Evolutionary conservation across 1,140 invertebrate genomes (phyloP), one percentile per base, ranked within the genome.

Genomic region (Solenopsis fugax): DNA sequence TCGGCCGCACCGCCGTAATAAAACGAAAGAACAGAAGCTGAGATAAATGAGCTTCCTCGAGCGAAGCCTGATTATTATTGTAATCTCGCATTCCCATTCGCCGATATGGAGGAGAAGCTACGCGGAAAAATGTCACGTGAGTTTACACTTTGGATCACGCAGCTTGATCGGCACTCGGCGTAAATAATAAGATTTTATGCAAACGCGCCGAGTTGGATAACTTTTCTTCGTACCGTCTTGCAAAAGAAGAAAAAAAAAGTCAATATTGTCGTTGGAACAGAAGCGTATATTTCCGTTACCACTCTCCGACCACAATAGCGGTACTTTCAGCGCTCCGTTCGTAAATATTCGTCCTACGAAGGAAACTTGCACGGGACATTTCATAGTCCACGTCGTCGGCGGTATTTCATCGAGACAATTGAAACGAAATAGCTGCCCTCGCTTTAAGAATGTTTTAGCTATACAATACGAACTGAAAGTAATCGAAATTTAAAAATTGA

Each of bases 231-330:
- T 73, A n/a, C 34, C 29, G 67, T 12, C 54, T 60, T 48, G 80
- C 29, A 24, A 75, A 84, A 82, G 21, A 50, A 77, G 48, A 12
- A 64, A 50, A 77, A 9, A 12, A 64, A 21, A 60, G 69, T 62
- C 80, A 84, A 84, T 84, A 84, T 81, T 69, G 48, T 84, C 58
- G 29, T 84, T 37, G 54, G 37, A 84, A 75, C 69, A 73, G 56
- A 84, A 62, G 37, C 24, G n/a, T 75, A 2, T 29, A 24, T 50
- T 84, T 73, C 80, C 29, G 69, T 24, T 54, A 41, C 62, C n/a
- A 41, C 45, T 84, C 54, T 24, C 45, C 69, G 29, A 29, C 13
- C 41, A 50, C 54, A 75, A 75, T 60, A 84, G 67, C 54, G 45
- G 41, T 75, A 84, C 69, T 73, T 84, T 13, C 24, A 34, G 54